Evolutionary conservation across 1,140 invertebrate genomes (phyloP).

Genomic region (Pararge aegeria): DNA sequence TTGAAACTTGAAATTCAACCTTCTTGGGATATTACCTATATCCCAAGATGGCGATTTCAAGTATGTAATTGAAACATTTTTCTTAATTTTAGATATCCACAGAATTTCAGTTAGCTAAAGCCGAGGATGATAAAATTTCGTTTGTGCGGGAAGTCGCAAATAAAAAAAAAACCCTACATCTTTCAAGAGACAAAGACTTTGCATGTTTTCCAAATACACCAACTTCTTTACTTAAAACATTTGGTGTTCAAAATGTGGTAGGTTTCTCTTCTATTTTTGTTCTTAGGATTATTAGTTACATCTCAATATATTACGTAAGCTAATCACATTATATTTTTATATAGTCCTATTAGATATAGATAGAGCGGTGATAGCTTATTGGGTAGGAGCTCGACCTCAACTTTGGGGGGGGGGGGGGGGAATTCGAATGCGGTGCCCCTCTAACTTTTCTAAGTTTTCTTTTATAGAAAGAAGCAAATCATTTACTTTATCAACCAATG

Average conservation of each 20-base stretch:
- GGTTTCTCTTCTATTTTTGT: constrained; percentile 7
- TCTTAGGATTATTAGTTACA: background rate
- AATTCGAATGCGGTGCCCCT: too few relatives aligned
- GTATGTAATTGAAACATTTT: too few relatives aligned
- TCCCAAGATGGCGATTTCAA: too few relatives aligned
- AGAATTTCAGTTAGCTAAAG: constrained; percentile 16
- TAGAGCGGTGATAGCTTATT: too few relatives aligned
- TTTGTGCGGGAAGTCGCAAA: constrained; percentile 37
- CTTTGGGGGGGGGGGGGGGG: too few relatives aligned
- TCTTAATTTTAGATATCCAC: background rate
- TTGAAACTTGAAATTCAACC: too few relatives aligned
- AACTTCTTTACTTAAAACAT: constrained; percentile 22
- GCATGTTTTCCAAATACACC: constrained; percentile 39
- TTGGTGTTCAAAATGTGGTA: constrained; percentile 34
- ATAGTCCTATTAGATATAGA: too few relatives aligned
- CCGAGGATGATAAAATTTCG: constrained; percentile 25
- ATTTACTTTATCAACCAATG: constrained; percentile 52
- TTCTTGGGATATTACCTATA: too few relatives aligned
- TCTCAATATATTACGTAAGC: too few relatives aligned
- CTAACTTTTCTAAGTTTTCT: background rate
- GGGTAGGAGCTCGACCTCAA: too few relatives aligned
- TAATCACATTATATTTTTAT: too few relatives aligned
- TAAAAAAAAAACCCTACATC: constrained; percentile 17
- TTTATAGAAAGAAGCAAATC: constrained; percentile 42
- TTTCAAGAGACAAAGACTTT: constrained; percentile 31